Conservation (phyloP, 1,140 invertebrate species). For the Rhysida immarginata region DNA sequence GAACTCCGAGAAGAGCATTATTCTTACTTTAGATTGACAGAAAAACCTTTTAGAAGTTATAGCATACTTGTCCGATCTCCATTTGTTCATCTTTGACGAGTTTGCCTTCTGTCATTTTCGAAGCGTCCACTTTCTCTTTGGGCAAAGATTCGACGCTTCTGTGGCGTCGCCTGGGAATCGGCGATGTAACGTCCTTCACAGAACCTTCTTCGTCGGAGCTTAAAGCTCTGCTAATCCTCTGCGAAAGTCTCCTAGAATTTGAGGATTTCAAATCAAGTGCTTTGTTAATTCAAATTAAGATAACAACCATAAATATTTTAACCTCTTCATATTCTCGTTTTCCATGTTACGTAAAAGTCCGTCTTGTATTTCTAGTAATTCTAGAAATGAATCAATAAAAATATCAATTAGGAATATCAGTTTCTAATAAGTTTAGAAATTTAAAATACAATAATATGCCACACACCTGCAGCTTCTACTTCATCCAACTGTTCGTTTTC, state of each 20-base stretch:
- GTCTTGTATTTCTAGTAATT: not conserved
- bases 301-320: not conserved
- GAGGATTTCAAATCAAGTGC: not conserved
- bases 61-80: too few species aligned
- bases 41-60: too few species aligned
- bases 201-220: not conserved
- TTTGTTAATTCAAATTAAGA: not conserved
- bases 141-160: too few species aligned
- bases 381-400: not conserved
- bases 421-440: not conserved
- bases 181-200: too few species aligned
- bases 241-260: not conserved
- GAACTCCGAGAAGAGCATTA: too few species aligned
- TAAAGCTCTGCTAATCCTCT: not conserved
- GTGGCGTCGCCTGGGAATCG: too few species aligned
- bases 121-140: too few species aligned
- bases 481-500: conserved; percentile 16
- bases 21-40: too few species aligned
- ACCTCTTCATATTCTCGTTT: not conserved
- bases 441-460: not conserved
- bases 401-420: not conserved
- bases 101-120: too few species aligned
- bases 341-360: not conserved
- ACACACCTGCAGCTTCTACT: conserved; percentile 11
- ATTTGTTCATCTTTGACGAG: too few species aligned